Conservation (phyloP, 2,888 invertebrate species). For the Cephalotes varians region DNA sequence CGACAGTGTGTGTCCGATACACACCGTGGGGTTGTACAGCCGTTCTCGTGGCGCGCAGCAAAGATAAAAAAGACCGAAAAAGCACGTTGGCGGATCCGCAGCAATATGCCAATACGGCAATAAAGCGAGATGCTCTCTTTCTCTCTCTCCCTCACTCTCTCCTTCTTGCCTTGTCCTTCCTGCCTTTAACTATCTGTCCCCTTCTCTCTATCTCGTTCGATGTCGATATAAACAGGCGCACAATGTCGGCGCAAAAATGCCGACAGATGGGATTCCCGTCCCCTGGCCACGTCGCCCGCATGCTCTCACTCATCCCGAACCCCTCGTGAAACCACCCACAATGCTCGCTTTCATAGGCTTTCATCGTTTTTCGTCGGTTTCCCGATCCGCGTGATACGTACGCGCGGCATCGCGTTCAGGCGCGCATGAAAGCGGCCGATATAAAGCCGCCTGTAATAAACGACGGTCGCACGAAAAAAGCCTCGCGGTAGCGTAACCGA, state of each 20-base stretch:
- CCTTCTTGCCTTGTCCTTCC: neutral
- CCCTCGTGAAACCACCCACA: constrained; percentile 68
- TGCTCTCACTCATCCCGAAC: constrained; percentile 29
- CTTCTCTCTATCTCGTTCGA: constrained; percentile 30
- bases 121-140: constrained; percentile 60
- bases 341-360: constrained; percentile 71
- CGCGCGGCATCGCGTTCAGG: constrained; percentile 36
- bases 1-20: constrained; percentile 35
- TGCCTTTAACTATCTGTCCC: neutral
- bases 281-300: constrained; percentile 55
- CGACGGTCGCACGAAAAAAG: constrained; percentile 35
- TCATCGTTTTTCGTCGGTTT: constrained; percentile 70
- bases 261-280: constrained; percentile 76
- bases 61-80: constrained; percentile 58
- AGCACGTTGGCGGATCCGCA: constrained; percentile 61
- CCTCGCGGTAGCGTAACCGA: neutral
- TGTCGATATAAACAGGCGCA: constrained; percentile 71
- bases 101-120: constrained; percentile 76
- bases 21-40: constrained; percentile 39
- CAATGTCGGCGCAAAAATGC: constrained; percentile 73
- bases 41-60: constrained; percentile 45
- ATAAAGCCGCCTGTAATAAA: constrained; percentile 50
- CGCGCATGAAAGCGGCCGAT: constrained; percentile 39
- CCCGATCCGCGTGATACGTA: constrained; percentile 52
- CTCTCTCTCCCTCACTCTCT: no score